Base-by-base conservation (phyloP, 1,140 invertebrate genomes). In the Laupala kohalensis region DNA sequence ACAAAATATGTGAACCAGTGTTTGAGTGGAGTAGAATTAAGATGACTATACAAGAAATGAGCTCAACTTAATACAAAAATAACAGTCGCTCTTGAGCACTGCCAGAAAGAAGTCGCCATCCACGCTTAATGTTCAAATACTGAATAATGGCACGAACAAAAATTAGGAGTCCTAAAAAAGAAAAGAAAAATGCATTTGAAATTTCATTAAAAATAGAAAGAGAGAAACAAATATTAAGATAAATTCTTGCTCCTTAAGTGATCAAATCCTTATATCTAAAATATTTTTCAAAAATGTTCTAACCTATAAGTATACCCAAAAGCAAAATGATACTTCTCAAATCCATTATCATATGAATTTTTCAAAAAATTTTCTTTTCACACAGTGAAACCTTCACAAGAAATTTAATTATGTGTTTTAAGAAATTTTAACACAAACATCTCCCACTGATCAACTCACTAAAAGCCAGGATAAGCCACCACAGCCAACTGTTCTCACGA, bases 381-480 rank as follows among this genome's bases (percentile, higher is more conserved):
- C n/a, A n/a, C n/a, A n/a, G n/a, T n/a, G n/a, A n/a, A n/a, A n/a
- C n/a, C n/a, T n/a, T n/a, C n/a, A n/a, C n/a, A n/a, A n/a, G n/a
- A n/a, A n/a, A n/a, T n/a, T n/a, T n/a, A n/a, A n/a, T n/a, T n/a
- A n/a, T n/a, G n/a, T n/a, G n/a, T n/a, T n/a, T n/a, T n/a, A n/a
- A n/a, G n/a, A n/a, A n/a, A n/a, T n/a, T n/a, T n/a, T n/a, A n/a
- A n/a, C n/a, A n/a, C n/a, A n/a, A n/a, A n/a, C n/a, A n/a, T n/a
- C n/a, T n/a, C n/a, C n/a, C n/a, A n/a, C n/a, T n/a, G n/a, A n/a
- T n/a, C 29, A 71, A 81, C 81, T 86, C 81, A 88, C 92, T 92
- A 81, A 94, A 92, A 63, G 90, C 90, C 87, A 93, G 92, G 74
- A 94, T 92, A 29, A 94, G 84, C 91, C 92, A 94, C 90, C 92